Percentiles rank a stretch among this genome's conserved stretches.
Evolutionary conservation across 2,113 vertebrate genomes (phyloP).

Genomic region (Scalopus aquaticus): DNA sequence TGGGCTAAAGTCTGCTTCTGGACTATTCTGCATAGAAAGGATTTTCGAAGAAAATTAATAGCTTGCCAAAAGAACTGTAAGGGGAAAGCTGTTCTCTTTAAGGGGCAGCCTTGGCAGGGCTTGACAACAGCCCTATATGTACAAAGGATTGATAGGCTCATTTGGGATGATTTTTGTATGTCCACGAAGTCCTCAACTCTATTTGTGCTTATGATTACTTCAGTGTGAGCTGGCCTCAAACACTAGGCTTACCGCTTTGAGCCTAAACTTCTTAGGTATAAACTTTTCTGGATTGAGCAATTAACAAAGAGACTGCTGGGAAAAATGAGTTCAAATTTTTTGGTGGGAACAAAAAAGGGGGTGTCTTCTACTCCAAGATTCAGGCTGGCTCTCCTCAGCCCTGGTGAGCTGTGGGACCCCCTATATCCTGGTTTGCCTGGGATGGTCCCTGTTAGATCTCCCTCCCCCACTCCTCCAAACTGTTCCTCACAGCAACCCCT

Average conservation of each 20-base stretch:
- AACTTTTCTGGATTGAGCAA: constrained; percentile 47
- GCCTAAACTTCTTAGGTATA: constrained; percentile 22
- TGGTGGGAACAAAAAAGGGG: background rate
- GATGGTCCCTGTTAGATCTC: background rate
- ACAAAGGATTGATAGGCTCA: constrained; percentile 33
- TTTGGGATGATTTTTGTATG: background rate
- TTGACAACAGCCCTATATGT: background rate
- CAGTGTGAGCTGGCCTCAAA: background rate
- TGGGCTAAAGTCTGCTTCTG: constrained; percentile 58
- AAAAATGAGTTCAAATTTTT: background rate
- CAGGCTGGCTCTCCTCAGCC: background rate
- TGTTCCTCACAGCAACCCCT: background rate
- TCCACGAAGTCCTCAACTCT: background rate
- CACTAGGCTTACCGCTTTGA: background rate
- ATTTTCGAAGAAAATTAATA: constrained; percentile 65
- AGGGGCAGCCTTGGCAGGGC: background rate
- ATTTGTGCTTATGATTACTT: background rate
- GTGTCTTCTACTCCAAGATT: background rate
- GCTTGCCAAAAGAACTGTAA: constrained; percentile 38
- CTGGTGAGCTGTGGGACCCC: background rate
- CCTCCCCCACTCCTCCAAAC: background rate
- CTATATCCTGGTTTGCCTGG: background rate
- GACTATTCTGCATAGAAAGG: constrained; percentile 38
- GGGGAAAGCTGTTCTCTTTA: background rate
- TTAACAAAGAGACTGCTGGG: background rate